Evolutionary conservation across 2,797 vertebrate species (phyloP).

Genomic region (Falco novaeseelandiae): DNA sequence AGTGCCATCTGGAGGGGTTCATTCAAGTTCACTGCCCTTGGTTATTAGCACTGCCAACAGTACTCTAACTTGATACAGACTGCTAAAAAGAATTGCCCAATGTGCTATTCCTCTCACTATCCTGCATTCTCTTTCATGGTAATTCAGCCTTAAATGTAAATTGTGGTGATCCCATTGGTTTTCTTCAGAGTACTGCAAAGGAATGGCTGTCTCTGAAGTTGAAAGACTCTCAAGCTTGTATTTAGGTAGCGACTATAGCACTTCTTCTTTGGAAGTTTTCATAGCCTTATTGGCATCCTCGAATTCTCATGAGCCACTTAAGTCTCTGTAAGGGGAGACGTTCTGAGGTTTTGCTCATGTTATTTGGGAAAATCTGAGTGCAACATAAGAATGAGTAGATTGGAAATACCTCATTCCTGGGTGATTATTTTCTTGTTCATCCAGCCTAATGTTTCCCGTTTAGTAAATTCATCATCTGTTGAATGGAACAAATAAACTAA

Average conservation of each 20-base stretch:
- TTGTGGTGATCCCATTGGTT: background rate
- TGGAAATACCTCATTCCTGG: background rate
- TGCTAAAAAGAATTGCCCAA: background rate
- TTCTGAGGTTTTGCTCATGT: background rate
- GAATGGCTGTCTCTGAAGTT: background rate
- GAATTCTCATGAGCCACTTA: background rate
- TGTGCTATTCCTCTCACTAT: background rate
- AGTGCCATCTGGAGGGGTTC: constrained; percentile 63
- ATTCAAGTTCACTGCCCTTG: constrained; percentile 56
- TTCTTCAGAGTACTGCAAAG: background rate
- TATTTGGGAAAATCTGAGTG: background rate
- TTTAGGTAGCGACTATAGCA: background rate
- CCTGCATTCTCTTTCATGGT: background rate
- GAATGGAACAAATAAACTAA: background rate
- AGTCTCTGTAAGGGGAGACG: background rate
- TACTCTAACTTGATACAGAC: background rate
- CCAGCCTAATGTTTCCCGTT: background rate
- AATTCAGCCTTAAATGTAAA: background rate
- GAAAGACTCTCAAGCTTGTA: background rate
- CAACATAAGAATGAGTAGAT: background rate
- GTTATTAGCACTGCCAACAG: constrained; percentile 19
- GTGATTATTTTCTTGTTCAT: background rate
- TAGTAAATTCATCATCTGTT: background rate
- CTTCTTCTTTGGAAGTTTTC: constrained; percentile 4
- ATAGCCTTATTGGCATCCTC: background rate